Evolutionary conservation across 1,140 invertebrate species (phyloP).

Genomic region (Protaetia brevitarsis): DNA sequence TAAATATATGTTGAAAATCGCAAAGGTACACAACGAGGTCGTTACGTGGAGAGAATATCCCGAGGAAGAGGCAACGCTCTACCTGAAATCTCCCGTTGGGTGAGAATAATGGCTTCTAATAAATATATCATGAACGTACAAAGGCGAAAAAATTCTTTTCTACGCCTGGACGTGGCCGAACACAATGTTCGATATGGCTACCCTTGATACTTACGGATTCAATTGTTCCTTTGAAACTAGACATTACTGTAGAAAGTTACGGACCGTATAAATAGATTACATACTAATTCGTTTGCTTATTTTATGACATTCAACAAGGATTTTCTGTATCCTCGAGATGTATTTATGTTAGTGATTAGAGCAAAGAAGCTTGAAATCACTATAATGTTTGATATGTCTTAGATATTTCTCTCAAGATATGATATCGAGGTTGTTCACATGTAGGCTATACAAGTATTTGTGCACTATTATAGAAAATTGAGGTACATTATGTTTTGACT

Average conservation of each 20-base stretch:
- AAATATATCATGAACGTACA: conserved; percentile 20
- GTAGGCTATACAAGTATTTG: no score
- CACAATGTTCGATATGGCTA: conserved; percentile 17
- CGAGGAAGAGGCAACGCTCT: conserved; percentile 10
- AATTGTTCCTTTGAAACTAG: neutral
- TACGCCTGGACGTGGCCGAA: conserved; percentile 14
- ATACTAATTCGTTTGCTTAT: conserved; percentile 15
- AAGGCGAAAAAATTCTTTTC: conserved; percentile 24
- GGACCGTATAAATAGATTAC: conserved; percentile 11
- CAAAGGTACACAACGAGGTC: conserved; percentile 11
- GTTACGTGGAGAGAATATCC: conserved; percentile 4
- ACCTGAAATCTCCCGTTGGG: conserved; percentile 21
- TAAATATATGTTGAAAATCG: conserved; percentile 22
- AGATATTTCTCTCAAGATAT: no score
- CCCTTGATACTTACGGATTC: conserved; percentile 1
- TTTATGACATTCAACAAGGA: conserved; percentile 7
- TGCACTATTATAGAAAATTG: no score
- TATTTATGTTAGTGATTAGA: neutral
- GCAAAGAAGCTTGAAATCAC: neutral
- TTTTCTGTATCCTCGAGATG: conserved; percentile 3
- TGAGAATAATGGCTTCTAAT: conserved; percentile 22
- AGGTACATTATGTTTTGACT: no score
- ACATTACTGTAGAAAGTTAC: conserved; percentile 19
- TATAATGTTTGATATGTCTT: no score
- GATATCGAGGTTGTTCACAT: no score